Evolutionary conservation across 2,113 vertebrate species (phyloP), one percentile per base, ranked within the genome.

Genomic region (Cebidichthys violaceus): DNA sequence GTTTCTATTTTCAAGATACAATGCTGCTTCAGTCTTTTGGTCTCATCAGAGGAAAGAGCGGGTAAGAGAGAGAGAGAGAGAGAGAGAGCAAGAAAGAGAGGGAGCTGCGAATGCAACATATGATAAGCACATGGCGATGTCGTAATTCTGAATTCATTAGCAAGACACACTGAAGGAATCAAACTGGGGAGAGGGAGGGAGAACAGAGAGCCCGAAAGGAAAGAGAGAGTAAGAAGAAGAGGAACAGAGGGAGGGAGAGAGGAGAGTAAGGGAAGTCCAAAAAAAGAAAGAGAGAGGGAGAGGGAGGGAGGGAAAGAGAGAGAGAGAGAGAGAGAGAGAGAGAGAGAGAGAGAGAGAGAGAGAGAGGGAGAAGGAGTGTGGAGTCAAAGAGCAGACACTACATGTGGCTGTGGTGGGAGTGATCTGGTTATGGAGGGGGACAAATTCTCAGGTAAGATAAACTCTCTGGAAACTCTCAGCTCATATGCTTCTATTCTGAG

Each of bases 101-200:
- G 59, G 7, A 70, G 66, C 50, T 61, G 66, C 14, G 67, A 89
- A 87, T 31, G 69, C 85, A 92, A 90, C 97, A 97, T 97, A 97
- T 97, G 97, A 97, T 96, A 96, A 94, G 96, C 97, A 97, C 96
- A 98, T 98, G 97, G 96, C 96, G 95, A 96, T 97, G 97, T 95
- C 95, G 96, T 97, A 96, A 97, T 96, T 96, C 86, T 94, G 95
- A 93, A 92, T 95, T 96, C 94, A 95, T 96, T 96, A 97, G 96
- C 93, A 90, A 93, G 95, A 95, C 96, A 97, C 95, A 96, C 96
- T 96, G 97, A 97, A 97, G 95, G 95, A 96, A 97, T 97, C 96
- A 96, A 95, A 95, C 92, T 85, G 75, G 92, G 64, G 74, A 77
- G 84, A 81, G 79, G 80, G 84, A 86, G 77, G 83, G 84, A 78